Evolutionary conservation across 2,888 invertebrate species (phyloP), one percentile per base, ranked within the genome.

Genomic region (Piscicola geometra): DNA sequence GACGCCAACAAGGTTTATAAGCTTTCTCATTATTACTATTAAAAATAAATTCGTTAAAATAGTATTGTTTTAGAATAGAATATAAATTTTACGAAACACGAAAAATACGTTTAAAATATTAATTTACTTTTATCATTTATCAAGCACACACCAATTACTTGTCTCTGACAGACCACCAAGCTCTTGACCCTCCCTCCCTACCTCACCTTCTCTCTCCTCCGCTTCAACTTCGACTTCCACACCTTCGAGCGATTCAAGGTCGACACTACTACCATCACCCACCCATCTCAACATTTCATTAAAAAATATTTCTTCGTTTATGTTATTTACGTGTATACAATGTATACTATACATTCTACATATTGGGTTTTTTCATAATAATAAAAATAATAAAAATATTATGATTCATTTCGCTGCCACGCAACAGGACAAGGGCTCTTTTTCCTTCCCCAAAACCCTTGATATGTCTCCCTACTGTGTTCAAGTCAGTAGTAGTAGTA

Each of bases 201-300:
- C 50, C 80, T 86, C 75, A 85, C 85, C 0, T 67, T 86, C n/a
- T 86, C 86, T 0, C 79, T 86, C 9, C 80, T 85, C 71, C 80
- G 86, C 73, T 86, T 86, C 77, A 85, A 83, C 76, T 86, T 84
- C 80, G 84, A 86, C 80, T 83, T 82, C 71, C 77, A 80, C 33
- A 85, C 83, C 77, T 78, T 83, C 80, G 82, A 83, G 73, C 76
- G 85, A 76, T 83, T 81, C 77, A 85, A 85, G 81, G 83, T 83
- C n/a, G n/a, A n/a, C n/a, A n/a, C n/a, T n/a, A n/a, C 36, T 36
- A 47, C 50, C 71, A 30, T 50, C 30, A 12, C 0, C 30, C 30
- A 28, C 21, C 32, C 3, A 18, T 2, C 50, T 28, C 41, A 70
- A 9, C 50, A 30, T 18, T 33, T 9, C n/a, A 32, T 30, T 33